phyloP scores from a whole-genome alignment of 2,797 vertebrate species.

The Echiichthys vipera region DNA sequence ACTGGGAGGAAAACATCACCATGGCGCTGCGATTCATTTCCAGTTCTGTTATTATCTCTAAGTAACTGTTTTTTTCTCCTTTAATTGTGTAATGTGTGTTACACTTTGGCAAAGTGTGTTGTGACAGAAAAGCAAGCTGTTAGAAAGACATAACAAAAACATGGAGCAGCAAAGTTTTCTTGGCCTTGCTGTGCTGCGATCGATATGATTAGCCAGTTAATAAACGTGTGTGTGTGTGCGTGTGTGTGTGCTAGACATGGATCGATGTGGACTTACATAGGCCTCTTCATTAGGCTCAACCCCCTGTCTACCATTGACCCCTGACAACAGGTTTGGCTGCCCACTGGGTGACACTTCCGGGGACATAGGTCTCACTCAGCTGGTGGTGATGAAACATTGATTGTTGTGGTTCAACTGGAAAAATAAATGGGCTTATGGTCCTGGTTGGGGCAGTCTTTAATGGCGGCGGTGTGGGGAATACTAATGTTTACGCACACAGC shows the following conservation, averaged over 20 bases:
- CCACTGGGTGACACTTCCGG: conserved; percentile 19
- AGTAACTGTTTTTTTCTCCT: not conserved
- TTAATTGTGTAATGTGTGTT: not conserved
- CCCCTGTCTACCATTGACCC: conserved; percentile 54
- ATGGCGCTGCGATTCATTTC: not conserved
- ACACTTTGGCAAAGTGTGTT: not conserved
- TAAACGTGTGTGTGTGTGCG: conserved; percentile 63
- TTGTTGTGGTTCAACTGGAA: conserved; percentile 39
- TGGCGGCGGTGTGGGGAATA: conserved; percentile 46
- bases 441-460: conserved; percentile 29
- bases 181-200: conserved; percentile 26
- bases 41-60: not conserved
- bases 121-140: not conserved
- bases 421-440: conserved; percentile 3
- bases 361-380: conserved; percentile 59
- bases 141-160: conserved; percentile 1
- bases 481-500: conserved; percentile 41
- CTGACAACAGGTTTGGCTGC: conserved; percentile 57
- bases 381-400: conserved; percentile 61
- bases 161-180: conserved; percentile 25
- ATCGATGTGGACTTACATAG: conserved; percentile 69
- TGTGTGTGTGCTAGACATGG: conserved; percentile 55
- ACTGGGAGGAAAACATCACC: not conserved
- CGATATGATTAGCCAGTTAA: conserved; percentile 77
- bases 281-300: conserved; percentile 75